Base-by-base conservation (phyloP, 2,888 invertebrate species). In the Fragum sueziense region DNA sequence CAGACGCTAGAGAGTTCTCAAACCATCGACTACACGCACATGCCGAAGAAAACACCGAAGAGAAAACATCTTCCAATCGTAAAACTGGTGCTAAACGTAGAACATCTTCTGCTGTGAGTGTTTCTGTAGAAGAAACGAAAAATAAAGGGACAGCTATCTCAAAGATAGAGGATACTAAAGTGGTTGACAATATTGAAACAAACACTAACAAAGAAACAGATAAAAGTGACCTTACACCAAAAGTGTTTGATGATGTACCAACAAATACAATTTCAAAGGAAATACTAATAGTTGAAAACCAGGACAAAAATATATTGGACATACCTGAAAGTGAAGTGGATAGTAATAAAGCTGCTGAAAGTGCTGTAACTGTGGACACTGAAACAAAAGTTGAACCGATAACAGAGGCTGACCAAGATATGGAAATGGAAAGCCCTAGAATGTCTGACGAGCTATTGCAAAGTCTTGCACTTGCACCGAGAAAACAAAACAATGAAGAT, bases 1-100 rank as follows among this genome's bases (percentile, higher is more conserved):
- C 86, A n/a, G 88, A 90, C 80, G 85, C 87, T 25, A 84, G 85
- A 20, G 90, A 90, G 69, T 91, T 91, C 65, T 87, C 86, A 2
- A 86, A 88, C 52, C 91, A 91, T 74, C 89, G 88, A 69, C 84
- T 86, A 69, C 87, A 85, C 61, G 89, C 88, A 25, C 90, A 89
- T 77, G 83, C 86, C 54, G 89, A 89, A 51, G 87, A 87, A 22
- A 84, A 84, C 31, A 61, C 51, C 33, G 82, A 85, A 14, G 82
- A 75, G 25, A 59, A 68, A 27, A 70, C 75, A 75, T 61, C 73
- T 31, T 37, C 74, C 41, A 73, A 71, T 14, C 54, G 80, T 25
- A 82, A 78, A 76, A 71, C 61, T 61, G 80, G 67, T 74, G 29
- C 76, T 0, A 68, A 81, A 34, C 74, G 84, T 54, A 84, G 80